Conservation (phyloP, 2,113 vertebrate species). For the Lagenorhynchus albirostris region DNA sequence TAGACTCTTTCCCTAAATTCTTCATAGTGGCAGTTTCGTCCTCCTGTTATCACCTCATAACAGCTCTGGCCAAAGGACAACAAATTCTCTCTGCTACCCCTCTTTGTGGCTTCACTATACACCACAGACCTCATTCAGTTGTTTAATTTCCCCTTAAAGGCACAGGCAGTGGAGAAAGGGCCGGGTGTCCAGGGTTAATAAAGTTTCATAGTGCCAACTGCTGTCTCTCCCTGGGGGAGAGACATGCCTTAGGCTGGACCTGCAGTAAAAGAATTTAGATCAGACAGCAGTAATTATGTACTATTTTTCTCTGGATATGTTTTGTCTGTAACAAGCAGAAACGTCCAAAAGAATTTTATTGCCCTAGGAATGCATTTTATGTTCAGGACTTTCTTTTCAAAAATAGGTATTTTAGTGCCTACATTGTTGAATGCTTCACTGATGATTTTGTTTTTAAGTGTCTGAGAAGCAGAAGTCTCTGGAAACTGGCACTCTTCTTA, state of each 20-base stretch:
- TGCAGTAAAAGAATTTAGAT: background rate
- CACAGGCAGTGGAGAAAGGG: background rate
- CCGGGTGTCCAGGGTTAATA: background rate
- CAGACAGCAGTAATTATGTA: background rate
- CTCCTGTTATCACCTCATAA: background rate
- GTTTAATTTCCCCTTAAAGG: background rate
- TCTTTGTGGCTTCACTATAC: background rate
- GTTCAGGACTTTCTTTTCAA: background rate
- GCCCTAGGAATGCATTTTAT: background rate
- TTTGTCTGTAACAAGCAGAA: slow-evolving; percentile 7
- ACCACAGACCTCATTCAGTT: background rate
- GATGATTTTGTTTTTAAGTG: slow-evolving; percentile 4
- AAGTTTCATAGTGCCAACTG: background rate
- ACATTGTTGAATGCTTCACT: background rate
- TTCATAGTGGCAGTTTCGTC: background rate
- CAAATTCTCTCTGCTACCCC: background rate
- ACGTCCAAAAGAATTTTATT: slow-evolving; percentile 19
- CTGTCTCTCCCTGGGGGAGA: background rate
- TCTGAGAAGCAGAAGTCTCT: background rate
- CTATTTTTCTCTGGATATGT: background rate
- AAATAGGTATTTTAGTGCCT: background rate
- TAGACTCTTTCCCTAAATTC: background rate
- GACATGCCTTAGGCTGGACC: background rate
- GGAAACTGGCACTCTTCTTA: background rate
- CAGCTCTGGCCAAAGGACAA: background rate